A percentile compares a stretch with the other conserved stretches of the same genome.
These are phyloP conservation scores for Gryon sp. DNA, from an alignment of 1,140 invertebrate genomes.

Conservation along the genomic window DNA sequence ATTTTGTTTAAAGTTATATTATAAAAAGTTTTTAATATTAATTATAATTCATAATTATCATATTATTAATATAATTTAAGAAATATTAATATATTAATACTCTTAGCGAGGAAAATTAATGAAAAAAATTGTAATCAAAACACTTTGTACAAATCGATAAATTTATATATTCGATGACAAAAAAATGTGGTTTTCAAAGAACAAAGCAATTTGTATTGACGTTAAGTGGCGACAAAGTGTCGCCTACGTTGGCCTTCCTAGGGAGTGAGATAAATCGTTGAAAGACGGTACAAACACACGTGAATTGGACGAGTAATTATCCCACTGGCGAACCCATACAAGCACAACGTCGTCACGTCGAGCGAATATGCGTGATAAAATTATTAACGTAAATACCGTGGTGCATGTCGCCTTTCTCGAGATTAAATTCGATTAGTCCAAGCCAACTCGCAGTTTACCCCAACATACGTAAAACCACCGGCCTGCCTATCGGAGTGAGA, in stretches of 20 bases:
- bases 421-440: slow-evolving; percentile 73
- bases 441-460: slow-evolving; percentile 67
- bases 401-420: slow-evolving; percentile 68
- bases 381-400: slow-evolving; percentile 76
- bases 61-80: too few species aligned
- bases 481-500: slow-evolving; percentile 65
- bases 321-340: slow-evolving; percentile 51
- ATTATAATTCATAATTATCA: too few species aligned
- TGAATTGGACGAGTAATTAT: slow-evolving; percentile 67
- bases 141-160: too few species aligned
- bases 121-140: too few species aligned
- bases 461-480: slow-evolving; percentile 54
- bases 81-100: too few species aligned
- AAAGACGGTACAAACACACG: slow-evolving; percentile 49
- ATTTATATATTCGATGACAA: slow-evolving; percentile 7
- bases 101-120: too few species aligned
- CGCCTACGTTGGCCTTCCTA: slow-evolving; percentile 50
- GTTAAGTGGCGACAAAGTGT: slow-evolving; percentile 65
- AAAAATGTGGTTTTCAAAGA: slow-evolving; percentile 21
- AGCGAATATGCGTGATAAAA: slow-evolving; percentile 72
- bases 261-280: slow-evolving; percentile 59
- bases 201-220: slow-evolving; percentile 47
- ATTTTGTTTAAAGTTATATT: too few species aligned
- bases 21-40: too few species aligned
- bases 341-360: slow-evolving; percentile 23